Conservation (phyloP, 2,797 vertebrate genomes). For the Knipowitschia caucasica region DNA sequence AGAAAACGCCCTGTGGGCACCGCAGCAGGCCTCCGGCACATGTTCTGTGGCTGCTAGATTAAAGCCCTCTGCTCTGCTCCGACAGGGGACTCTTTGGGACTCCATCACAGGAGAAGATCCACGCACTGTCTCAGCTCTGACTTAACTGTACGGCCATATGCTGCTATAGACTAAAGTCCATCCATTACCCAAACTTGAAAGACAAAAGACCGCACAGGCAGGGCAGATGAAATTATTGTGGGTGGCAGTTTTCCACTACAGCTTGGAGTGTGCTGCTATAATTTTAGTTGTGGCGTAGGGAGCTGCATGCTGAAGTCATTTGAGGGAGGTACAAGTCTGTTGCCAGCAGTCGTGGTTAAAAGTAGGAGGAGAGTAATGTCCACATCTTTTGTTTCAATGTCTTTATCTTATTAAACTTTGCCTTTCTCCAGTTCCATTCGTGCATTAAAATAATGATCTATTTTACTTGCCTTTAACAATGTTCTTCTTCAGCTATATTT, state of each 20-base stretch:
- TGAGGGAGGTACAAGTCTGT: constrained; percentile 73
- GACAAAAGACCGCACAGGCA: constrained; percentile 67
- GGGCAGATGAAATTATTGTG: constrained; percentile 72
- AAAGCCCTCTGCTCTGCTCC: constrained; percentile 77
- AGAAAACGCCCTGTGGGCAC: constrained; percentile 77
- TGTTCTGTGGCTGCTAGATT: constrained; percentile 79
- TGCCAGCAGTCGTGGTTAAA: constrained; percentile 78
- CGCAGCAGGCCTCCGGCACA: constrained; percentile 75
- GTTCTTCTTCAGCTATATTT: constrained; percentile 13
- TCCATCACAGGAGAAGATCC: constrained; percentile 73
- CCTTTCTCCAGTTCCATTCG: constrained; percentile 10
- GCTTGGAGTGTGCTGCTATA: constrained; percentile 65
- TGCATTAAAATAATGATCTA: constrained; percentile 22
- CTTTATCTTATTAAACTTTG: constrained; percentile 50
- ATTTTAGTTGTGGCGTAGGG: constrained; percentile 81
- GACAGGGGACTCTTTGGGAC: constrained; percentile 73
- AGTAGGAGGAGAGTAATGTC: constrained; percentile 74
- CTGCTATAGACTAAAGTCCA: constrained; percentile 69
- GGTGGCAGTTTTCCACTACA: constrained; percentile 80
- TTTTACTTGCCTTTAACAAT: constrained; percentile 10
- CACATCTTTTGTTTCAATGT: constrained; percentile 79
- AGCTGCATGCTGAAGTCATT: constrained; percentile 82
- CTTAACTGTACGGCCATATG: constrained; percentile 53
- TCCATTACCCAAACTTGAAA: constrained; percentile 73
- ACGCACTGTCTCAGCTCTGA: constrained; percentile 55